Evolutionary conservation across 2,888 invertebrate species (phyloP), one percentile per base, ranked within the genome.

Genomic region (Miltochrista miniata): DNA sequence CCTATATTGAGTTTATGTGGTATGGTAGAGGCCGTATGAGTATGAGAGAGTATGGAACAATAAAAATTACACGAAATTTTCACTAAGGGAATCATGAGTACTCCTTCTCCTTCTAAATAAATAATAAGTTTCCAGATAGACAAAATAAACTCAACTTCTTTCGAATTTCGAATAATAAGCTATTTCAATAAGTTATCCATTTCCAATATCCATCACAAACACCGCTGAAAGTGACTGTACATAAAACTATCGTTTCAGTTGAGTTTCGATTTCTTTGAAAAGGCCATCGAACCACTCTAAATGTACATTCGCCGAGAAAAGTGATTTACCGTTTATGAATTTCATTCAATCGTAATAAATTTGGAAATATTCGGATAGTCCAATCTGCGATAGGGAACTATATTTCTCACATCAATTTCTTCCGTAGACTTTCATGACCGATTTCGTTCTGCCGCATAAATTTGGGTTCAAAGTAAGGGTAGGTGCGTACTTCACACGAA

Each of bases 301-400:
- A 34, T 54, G 55, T 56, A 64, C 56, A 54, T 42, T 54, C 45
- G 44, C 42, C n/a, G 9, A 50, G 40, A 54, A 14, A 67, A 60
- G 47, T 60, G 64, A 67, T 64, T 59, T 56, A 64, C 46, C 51
- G 64, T 56, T 55, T 60, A 67, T 62, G 64, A 65, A 53, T 67
- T 55, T 62, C 60, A 64, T 64, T 67, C 62, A 64, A 60, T 42
- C 54, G 56, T 46, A 58, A 67, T 67, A 64, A 64, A 67, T 67
- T 62, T 51, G 47, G 55, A 52, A 62, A 62, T 24, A 24, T 67
- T 64, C 62, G 52, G 62, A 67, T 56, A 68, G 58, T 48, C 56
- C 51, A 36, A 42, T 50, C 35, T 52, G 45, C 33, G 58, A 60
- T 67, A 64, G 58, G 67, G 58, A 56, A 54, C 64, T 57, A 64